Evolutionary conservation across 2,888 invertebrate species (phyloP), one percentile per base, ranked within the genome.

Genomic region (Carterocephalus palaemon): DNA sequence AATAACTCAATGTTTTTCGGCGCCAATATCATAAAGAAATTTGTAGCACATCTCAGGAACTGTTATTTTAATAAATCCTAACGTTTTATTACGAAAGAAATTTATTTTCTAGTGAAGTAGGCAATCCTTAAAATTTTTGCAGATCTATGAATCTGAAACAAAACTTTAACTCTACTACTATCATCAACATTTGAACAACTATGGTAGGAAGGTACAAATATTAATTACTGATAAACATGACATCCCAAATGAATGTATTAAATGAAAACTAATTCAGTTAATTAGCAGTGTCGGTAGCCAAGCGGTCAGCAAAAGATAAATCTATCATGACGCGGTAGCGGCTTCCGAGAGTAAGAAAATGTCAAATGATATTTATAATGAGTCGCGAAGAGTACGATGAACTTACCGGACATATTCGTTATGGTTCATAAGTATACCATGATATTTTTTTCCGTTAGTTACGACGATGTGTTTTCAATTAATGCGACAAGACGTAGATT

Each of bases 301-400:
- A 24, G 42, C 12, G 24, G 38, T 12, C 19, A 23, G 16, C 22
- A 42, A 47, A 41, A 37, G 42, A 43, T 48, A 48, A 48, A 48
- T 48, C 32, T 43, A 48, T 33, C 46, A 46, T 38, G 46, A 38
- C 43, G 37, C 42, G 47, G 16, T 17, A 16, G 28, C 20, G 45
- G 37, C 48, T 49, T 48, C 42, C 42, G 47, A 47, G 52, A 47
- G 42, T 42, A 43, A 46, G 33, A 47, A 57, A 62, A 62, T 60
- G 62, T 59, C 58, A 59, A 56, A 56, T 59, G 51, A 51, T 57
- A 55, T 59, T 59, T 58, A 56, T 60, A 59, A 52, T 53, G 53
- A 46, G 48, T 47, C 51, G 46, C 41, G 16, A 50, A 46, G 53
- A 54, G 59, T 58, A 49, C 59, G 49, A 56, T 57, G 62, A 62